Evolutionary conservation across 2,113 vertebrate genomes (phyloP), one percentile per base, ranked within the genome.

Genomic region (Seriola rivoliana): DNA sequence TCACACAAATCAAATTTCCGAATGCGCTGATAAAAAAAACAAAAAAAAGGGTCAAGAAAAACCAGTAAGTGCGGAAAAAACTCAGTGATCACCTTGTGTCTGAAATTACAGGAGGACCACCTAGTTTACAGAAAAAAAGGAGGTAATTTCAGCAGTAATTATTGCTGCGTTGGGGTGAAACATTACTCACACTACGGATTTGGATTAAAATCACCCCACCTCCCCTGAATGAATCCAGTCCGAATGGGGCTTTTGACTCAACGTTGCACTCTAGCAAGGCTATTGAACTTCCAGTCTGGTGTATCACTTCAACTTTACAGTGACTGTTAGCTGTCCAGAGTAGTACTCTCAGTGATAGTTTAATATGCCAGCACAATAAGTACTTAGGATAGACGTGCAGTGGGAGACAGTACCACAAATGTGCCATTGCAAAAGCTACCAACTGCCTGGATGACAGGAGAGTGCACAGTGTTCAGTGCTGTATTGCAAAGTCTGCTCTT

Each of bases 341-440:
- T 29, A 44, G 38, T 3, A 17, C 75, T 74, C 32, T 12, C 8
- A 66, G 40, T 63, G 67, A 50, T 44, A 4, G 21, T 82, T 7
- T 50, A 64, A 65, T 34, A 66, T 36, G 60, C 69, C 50, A 73
- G 77, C 63, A 81, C 55, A 42, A 3, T 25, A 58, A 48, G 55
- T 48, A 65, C 75, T 65, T n/a, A 42, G 57, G 38, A 17, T 9
- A 59, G 40, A 44, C 46, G 8, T 70, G 75, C 66, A 67, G 36
- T 46, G 69, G 44, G 67, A 66, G 38, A 81, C 29, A 59, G 71
- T 19, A 77, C 65, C 75, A 70, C 78, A 65, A 55, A 82, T 57
- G 88, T 93, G 89, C 89, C 90, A 63, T 44, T 71, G 76, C 58
- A 71, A 80, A 87, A 91, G 90, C 93, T 93, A 79, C 59, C 25